These are phyloP conservation scores for Phoxinus dragarum DNA, from an alignment of 2,797 vertebrate genomes.

Conservation along the genomic window DNA sequence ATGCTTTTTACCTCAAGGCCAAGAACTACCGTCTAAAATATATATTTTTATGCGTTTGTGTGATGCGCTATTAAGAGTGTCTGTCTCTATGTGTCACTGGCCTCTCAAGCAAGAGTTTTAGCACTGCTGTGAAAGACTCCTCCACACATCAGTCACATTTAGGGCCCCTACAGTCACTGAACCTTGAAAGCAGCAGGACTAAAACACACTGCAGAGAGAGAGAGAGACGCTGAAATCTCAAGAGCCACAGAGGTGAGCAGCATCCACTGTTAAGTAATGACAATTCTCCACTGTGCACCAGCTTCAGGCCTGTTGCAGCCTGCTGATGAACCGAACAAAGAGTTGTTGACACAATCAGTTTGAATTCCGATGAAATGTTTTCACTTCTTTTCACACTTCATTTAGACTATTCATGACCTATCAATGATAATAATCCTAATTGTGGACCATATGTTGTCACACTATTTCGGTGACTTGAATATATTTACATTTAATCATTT, in stretches of 20 bases:
- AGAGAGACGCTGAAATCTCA: slow-evolving; percentile 21
- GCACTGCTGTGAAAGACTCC: slow-evolving; percentile 38
- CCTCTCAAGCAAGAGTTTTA: slow-evolving; percentile 26
- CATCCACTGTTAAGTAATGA: slow-evolving; percentile 14
- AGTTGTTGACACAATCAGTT: background rate
- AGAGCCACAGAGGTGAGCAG: slow-evolving; percentile 12
- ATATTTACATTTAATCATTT: background rate
- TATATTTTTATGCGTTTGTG: background rate
- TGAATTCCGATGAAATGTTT: background rate
- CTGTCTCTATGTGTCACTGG: slow-evolving; percentile 5
- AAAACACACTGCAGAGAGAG: slow-evolving; percentile 24
- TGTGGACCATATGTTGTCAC: background rate
- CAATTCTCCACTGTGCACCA: background rate
- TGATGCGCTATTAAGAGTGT: background rate
- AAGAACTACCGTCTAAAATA: background rate
- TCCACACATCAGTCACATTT: slow-evolving; percentile 48
- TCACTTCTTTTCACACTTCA: background rate
- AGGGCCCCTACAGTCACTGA: slow-evolving; percentile 27
- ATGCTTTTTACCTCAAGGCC: slow-evolving; percentile 25
- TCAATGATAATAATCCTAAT: background rate
- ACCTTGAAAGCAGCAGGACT: slow-evolving; percentile 27
- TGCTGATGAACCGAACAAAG: background rate
- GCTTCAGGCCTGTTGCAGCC: slow-evolving; percentile 1
- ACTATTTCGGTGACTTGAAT: background rate
- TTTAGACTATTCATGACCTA: background rate